Percentiles rank a stretch among this genome's conserved stretches.
Conservation (phyloP, 2,888 invertebrate species). For the Tanytarsus gracilentus region DNA sequence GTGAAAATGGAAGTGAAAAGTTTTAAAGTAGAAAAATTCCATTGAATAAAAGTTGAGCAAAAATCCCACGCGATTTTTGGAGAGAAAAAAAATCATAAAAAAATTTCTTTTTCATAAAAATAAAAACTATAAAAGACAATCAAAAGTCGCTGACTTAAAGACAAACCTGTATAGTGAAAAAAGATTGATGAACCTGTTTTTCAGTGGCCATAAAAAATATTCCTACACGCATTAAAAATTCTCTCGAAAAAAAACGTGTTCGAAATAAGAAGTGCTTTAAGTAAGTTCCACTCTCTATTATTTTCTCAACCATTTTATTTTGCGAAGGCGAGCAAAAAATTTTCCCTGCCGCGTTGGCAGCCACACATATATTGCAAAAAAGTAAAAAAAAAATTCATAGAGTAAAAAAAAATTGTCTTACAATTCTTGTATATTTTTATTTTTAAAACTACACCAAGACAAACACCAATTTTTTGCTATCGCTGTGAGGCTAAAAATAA, state of each 20-base stretch:
- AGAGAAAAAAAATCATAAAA: background rate
- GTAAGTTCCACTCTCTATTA: background rate
- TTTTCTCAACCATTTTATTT: background rate
- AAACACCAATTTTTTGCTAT: no score
- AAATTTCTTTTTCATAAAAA: conserved; percentile 1
- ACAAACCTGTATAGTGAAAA: background rate
- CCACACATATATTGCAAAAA: no score
- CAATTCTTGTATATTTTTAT: no score
- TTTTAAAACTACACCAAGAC: no score
- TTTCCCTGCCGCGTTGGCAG: conserved; percentile 2
- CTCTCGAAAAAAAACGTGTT: background rate
- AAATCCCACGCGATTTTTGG: conserved; percentile 6
- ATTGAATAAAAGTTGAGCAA: no score
- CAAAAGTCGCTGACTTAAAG: background rate
- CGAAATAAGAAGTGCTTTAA: background rate
- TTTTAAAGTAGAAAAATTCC: no score
- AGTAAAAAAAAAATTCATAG: background rate
- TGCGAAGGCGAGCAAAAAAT: background rate
- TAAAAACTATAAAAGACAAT: background rate
- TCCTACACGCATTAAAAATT: background rate
- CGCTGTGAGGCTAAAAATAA: no score
- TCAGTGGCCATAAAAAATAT: conserved; percentile 1
- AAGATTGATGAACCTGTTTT: conserved; percentile 17
- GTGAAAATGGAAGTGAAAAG: no score
- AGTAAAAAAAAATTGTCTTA: background rate